Evolutionary conservation across 1,140 invertebrate species (phyloP).

Genomic region (Andricus grossulariae): DNA sequence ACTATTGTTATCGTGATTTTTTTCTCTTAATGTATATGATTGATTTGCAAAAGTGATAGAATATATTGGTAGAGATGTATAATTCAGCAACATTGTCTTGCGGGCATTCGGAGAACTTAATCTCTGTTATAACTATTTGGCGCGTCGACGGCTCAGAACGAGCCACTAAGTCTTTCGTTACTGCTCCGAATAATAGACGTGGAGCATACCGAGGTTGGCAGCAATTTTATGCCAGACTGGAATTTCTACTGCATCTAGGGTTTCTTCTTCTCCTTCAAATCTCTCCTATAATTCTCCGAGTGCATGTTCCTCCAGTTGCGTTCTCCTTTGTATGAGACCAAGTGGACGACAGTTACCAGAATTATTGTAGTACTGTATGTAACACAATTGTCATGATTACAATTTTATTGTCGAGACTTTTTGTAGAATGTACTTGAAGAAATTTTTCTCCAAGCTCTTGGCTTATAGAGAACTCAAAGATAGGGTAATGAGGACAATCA

Average conservation of each 20-base stretch:
- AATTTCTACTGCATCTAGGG: not conserved
- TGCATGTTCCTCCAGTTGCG: not conserved
- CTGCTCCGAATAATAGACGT: conserved; percentile 52
- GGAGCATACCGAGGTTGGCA: not conserved
- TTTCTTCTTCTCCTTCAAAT: conserved; percentile 4
- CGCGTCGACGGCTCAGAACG: conserved; percentile 51
- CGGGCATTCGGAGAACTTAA: conserved; percentile 17
- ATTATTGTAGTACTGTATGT: not conserved
- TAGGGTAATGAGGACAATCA: too few species aligned
- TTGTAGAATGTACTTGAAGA: not conserved
- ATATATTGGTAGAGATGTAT: not conserved
- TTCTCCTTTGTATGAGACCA: not conserved
- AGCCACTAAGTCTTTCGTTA: conserved; percentile 55
- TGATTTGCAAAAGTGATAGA: too few species aligned
- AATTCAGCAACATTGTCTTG: not conserved
- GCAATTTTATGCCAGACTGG: conserved; percentile 15
- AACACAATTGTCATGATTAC: not conserved
- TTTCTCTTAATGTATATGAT: too few species aligned
- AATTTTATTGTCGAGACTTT: not conserved
- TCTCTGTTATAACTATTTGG: conserved; percentile 51
- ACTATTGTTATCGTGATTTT: too few species aligned
- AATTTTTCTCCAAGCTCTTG: not conserved
- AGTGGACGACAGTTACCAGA: not conserved
- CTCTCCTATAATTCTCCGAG: conserved; percentile 3
- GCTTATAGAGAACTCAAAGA: too few species aligned